Evolutionary conservation across 2,113 vertebrate species (phyloP).

Genomic region (Pituophis catenifer): DNA sequence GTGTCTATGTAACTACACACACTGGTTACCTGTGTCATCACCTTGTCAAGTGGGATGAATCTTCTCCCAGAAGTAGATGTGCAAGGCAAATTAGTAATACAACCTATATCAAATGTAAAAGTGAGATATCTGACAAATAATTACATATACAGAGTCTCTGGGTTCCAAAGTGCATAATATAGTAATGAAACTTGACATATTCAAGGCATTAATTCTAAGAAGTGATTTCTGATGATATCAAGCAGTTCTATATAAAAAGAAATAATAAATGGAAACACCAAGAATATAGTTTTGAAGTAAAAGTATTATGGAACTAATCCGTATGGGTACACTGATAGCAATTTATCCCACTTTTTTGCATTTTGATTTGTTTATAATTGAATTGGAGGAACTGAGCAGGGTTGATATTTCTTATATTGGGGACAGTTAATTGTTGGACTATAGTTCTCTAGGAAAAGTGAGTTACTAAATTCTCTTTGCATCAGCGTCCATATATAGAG

Average conservation of each 20-base stretch:
- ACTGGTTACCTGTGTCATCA: neutral
- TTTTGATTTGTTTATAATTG: neutral
- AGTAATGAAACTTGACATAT: neutral
- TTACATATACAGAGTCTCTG: neutral
- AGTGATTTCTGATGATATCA: neutral
- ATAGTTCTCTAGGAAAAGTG: neutral
- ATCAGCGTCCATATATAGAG: neutral
- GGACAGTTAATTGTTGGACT: neutral
- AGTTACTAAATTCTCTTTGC: neutral
- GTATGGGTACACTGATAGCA: neutral
- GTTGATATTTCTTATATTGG: neutral
- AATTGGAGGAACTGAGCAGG: neutral
- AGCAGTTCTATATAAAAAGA: neutral
- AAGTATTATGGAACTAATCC: neutral
- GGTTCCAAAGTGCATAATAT: neutral
- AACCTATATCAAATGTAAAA: neutral
- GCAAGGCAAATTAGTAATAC: neutral
- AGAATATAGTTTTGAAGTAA: neutral
- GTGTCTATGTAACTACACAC: neutral
- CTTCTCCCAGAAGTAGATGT: neutral
- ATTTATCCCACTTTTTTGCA: neutral
- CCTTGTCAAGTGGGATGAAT: neutral
- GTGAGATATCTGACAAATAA: neutral
- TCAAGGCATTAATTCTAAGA: neutral
- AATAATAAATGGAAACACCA: neutral